These are phyloP conservation scores for Thamnaconus septentrionalis DNA, from an alignment of 2,113 vertebrate genomes.

Conservation along the genomic window DNA sequence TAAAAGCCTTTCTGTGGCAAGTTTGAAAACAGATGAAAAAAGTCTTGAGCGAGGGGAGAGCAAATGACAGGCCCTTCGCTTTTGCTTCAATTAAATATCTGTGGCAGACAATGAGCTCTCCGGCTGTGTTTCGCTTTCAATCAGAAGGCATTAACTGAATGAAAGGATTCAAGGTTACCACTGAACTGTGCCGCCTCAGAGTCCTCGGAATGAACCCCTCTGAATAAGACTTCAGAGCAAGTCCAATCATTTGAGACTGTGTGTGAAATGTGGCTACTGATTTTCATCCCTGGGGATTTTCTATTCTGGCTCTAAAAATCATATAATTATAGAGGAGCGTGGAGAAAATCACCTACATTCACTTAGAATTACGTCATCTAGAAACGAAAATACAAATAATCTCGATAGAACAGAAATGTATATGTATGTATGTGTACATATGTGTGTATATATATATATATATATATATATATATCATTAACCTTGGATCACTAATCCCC, in stretches of 20 bases:
- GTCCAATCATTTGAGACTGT: constrained; percentile 39
- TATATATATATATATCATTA: constrained; percentile 39
- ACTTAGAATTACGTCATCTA: no score
- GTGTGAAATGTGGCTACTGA: constrained; percentile 48
- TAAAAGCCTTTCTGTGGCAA: not conserved
- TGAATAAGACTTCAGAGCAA: constrained; percentile 50
- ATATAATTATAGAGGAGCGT: constrained; percentile 17
- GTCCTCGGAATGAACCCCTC: constrained; percentile 45
- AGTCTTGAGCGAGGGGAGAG: constrained; percentile 21
- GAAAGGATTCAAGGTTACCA: constrained; percentile 53
- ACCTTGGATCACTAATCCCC: constrained; percentile 43
- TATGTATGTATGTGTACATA: not conserved
- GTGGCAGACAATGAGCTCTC: constrained; percentile 52
- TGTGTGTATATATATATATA: no score
- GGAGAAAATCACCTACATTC: constrained; percentile 5
- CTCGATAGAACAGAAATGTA: constrained; percentile 33
- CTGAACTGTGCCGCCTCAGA: constrained; percentile 45
- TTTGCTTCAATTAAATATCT: constrained; percentile 55
- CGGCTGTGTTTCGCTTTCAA: constrained; percentile 44
- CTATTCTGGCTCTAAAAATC: constrained; percentile 22
- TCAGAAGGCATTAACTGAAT: constrained; percentile 54
- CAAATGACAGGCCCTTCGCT: constrained; percentile 36
- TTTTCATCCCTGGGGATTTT: constrained; percentile 46
- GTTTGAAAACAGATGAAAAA: not conserved
- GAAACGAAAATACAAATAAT: constrained; percentile 23